A percentile compares a stretch with the other conserved stretches of the same genome.
Conservation (phyloP, 2,888 invertebrate species). For the Thumatha senex region DNA sequence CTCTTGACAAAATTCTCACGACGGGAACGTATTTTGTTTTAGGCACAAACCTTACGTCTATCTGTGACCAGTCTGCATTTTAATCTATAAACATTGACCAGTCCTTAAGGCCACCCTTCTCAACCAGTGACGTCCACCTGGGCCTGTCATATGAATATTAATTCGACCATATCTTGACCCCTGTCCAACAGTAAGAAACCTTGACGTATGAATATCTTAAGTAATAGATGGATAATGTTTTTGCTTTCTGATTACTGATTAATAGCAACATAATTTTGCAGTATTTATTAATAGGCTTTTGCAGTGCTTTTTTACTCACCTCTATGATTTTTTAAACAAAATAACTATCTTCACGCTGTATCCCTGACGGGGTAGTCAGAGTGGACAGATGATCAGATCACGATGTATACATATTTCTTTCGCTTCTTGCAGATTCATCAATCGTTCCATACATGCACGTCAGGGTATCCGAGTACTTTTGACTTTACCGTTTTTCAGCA, state of each 20-base stretch:
- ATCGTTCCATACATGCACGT: no score
- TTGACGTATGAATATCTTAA: conserved; percentile 79
- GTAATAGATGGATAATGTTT: conserved; percentile 60
- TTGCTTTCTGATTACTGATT: conserved; percentile 23
- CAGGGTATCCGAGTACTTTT: no score
- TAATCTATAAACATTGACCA: conserved; percentile 64
- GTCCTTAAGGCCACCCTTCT: conserved; percentile 77
- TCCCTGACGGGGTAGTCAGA: no score
- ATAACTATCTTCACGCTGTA: no score
- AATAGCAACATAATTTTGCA: conserved; percentile 10
- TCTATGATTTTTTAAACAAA: no score
- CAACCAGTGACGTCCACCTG: conserved; percentile 81
- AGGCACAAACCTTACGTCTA: conserved; percentile 37
- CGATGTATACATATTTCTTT: no score
- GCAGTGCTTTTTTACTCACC: no score
- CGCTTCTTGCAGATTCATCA: no score
- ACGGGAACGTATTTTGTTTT: conserved; percentile 5
- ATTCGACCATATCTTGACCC: conserved; percentile 83
- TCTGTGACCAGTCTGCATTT: conserved; percentile 16
- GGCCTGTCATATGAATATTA: conserved; percentile 82
- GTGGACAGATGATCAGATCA: no score
- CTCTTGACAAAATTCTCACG: no score
- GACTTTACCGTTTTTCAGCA: no score
- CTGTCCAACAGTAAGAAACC: conserved; percentile 64
- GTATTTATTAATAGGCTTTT: no score